These are phyloP conservation scores for Drosophila gaucha DNA, from an alignment of 2,888 invertebrate genomes.

Conservation along the genomic window DNA sequence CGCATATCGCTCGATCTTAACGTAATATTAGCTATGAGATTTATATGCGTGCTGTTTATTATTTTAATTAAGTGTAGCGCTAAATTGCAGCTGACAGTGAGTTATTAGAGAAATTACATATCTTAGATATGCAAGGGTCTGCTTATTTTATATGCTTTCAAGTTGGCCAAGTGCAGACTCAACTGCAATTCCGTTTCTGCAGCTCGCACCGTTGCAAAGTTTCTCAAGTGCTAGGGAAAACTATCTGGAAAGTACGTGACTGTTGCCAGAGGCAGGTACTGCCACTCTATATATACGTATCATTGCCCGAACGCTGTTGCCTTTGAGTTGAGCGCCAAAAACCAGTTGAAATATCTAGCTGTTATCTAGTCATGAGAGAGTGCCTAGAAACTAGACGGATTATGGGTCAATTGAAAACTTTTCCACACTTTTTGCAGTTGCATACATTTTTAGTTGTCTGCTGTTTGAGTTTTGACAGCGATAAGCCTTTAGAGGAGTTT, in stretches of 20 bases:
- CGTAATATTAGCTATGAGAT: conserved; percentile 72
- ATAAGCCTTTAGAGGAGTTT: not conserved
- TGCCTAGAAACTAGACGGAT: conserved; percentile 12
- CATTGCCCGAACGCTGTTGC: conserved; percentile 59
- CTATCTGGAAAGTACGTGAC: conserved; percentile 67
- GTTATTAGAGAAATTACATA: conserved; percentile 11
- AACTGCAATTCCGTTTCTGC: conserved; percentile 15
- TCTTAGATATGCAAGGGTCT: not conserved
- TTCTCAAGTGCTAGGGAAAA: conserved; percentile 64
- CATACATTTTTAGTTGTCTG: not conserved
- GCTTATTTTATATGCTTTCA: not conserved
- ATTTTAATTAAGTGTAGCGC: conserved; percentile 67
- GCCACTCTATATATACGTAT: conserved; percentile 48
- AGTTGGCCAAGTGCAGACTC: conserved; percentile 26
- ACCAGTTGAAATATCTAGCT: conserved; percentile 61
- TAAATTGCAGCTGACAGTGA: conserved; percentile 37
- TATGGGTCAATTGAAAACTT: conserved; percentile 20
- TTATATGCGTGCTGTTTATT: conserved; percentile 51
- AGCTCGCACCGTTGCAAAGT: conserved; percentile 36
- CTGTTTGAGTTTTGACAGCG: not conserved
- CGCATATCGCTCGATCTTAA: conserved; percentile 70
- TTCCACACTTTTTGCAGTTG: not conserved
- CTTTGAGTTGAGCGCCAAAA: conserved; percentile 35
- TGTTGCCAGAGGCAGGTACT: conserved; percentile 58
- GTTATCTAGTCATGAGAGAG: conserved; percentile 14